Base-by-base conservation (phyloP, 2,797 vertebrate genomes). In the Pangasius sanitwongsei region DNA sequence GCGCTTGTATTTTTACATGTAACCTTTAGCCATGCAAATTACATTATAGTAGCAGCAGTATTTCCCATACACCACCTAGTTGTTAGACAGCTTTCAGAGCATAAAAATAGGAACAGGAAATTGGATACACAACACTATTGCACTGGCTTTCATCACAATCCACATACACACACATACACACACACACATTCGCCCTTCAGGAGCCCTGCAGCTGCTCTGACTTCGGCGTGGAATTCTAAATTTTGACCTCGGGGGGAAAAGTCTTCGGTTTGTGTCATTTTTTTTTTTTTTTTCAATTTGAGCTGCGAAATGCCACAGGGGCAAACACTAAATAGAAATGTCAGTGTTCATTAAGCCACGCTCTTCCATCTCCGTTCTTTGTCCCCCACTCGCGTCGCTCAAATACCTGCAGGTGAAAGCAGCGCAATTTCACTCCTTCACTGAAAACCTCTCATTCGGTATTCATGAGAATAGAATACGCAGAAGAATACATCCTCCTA, bases 271-370 rank as follows among this genome's bases (percentile, higher is more conserved):
- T 44, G 8, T 69, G n/a, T 50, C 25, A 12, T 67, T 87, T 53
- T 81, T 57, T 57, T 11, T 31, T 48, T 37, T 23, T 50, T 77
- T 63, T 31, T 65, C 25, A 0, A 28, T 55, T 81, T 59, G 37
- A n/a, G 31, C 31, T 69, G 63, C 9, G 4, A 81, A 88, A 88
- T 61, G 77, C 77, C 86, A 37, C 65, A 83, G 67, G 53, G 53
- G n/a, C 81, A 48, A 80, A 61, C 20, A 12, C 53, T 87, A 50
- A 63, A 83, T 77, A 61, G 84, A 86, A 82, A 83, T 77, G 87
- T 83, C 89, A 83, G 48, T 28, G 85, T 88, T 86, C 57, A 86
- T 90, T 86, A 88, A 83, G 55, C 41, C 34, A 28, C 41, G 37
- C 69, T 61, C 28, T 28, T 88, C 80, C 48, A 37, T 86, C 48